Evolutionary conservation across 2,797 vertebrate genomes (phyloP).

Genomic region (Buphagus erythrorhynchus): DNA sequence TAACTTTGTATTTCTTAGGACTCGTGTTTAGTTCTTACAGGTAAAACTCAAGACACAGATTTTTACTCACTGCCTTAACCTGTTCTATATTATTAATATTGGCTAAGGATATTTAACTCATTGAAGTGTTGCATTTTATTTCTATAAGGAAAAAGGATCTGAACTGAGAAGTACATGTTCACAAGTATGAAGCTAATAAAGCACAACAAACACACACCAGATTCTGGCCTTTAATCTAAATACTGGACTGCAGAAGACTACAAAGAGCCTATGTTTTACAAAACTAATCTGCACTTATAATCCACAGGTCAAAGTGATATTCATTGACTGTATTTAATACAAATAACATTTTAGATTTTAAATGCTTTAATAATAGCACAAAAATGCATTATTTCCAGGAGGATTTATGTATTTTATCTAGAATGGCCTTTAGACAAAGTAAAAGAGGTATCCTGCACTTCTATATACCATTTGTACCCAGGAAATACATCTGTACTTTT

Average conservation of each 20-base stretch:
- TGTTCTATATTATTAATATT: background rate
- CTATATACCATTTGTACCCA: background rate
- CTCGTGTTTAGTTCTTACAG: background rate
- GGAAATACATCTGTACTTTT: background rate
- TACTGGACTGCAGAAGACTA: background rate
- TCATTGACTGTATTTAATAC: background rate
- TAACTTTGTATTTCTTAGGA: background rate
- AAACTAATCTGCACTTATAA: background rate
- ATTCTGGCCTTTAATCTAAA: background rate
- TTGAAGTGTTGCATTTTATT: background rate
- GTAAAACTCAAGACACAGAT: background rate
- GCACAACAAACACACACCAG: background rate
- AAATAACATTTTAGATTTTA: background rate
- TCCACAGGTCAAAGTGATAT: background rate
- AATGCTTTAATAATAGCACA: background rate
- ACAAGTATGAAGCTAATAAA: background rate
- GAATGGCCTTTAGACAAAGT: background rate
- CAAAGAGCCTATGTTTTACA: background rate
- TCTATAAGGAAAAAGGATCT: background rate
- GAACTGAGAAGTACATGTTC: background rate
- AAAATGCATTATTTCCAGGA: background rate
- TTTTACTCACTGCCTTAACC: background rate
- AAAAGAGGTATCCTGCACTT: background rate
- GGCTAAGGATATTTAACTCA: background rate
- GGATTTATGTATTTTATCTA: background rate